Evolutionary conservation across 2,113 vertebrate species (phyloP), one percentile per base, ranked within the genome.

Genomic region (Gadus macrocephalus): DNA sequence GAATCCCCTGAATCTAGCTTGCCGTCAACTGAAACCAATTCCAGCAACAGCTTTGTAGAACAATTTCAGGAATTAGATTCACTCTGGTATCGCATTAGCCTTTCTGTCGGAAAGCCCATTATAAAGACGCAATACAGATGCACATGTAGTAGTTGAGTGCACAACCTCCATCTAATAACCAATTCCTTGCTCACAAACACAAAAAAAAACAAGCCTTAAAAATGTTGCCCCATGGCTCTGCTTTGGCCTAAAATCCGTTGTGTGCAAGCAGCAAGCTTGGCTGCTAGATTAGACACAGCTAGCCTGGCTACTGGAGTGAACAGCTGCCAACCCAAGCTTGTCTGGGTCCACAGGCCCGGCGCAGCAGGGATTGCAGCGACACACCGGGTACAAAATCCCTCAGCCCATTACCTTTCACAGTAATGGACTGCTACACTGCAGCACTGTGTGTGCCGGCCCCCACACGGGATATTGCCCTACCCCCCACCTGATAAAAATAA

Each of bases 331-430:
- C 61, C 62, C 55, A 38, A 67, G 66, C 71, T 38, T 49, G 49
- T 25, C 49, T 69, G 59, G 67, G 62, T 67, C 59, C 60, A 61
- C 55, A 64, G 22, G 16, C 28, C 42, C 31, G 58, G 68, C 58
- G 64, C 69, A 68, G 66, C 67, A 64, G 58, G 62, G 64, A 64
- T 49, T 67, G 66, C 31, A 56, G 56, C 28, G 62, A 67, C 55
- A 61, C 61, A 72, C 14, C n/a, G 53, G 49, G 62, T 27, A 60
- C 49, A 84, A 58, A 78, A 74, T 72, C 72, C 28, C 73, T 83
- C 59, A 71, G 28, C 65, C 73, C 70, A 78, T 83, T 79, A 81
- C 79, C 71, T 67, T 67, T 73, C 73, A 66, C 66, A 76, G 69
- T 55, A 67, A 71, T 67, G 49, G 67, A 67, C n/a, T 58, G 62